Conservation (phyloP, 2,797 vertebrate genomes). For the Syncerus caffer region DNA sequence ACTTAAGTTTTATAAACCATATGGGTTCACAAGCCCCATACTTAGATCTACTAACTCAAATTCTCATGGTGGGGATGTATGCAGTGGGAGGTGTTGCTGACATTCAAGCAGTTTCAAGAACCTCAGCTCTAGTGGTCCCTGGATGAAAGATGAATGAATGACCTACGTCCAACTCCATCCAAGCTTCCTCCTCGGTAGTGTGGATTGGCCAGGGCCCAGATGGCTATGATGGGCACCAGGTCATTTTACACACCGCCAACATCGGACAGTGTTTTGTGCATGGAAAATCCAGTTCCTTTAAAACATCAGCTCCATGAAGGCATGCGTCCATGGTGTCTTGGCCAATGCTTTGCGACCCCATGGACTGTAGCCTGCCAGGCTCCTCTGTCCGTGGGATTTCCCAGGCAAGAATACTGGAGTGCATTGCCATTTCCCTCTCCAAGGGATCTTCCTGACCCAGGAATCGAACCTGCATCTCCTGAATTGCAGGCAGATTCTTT, state of each 20-base stretch:
- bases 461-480: background rate
- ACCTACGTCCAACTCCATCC: background rate
- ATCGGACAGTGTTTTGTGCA: background rate
- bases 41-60: background rate
- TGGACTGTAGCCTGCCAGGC: background rate
- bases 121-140: background rate
- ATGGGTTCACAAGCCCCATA: background rate
- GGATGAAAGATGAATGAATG: background rate
- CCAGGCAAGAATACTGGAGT: background rate
- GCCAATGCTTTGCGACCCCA: background rate
- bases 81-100: background rate
- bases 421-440: background rate
- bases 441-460: background rate
- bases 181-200: background rate
- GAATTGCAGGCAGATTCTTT: background rate
- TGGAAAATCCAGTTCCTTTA: background rate
- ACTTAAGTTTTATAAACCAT: background rate
- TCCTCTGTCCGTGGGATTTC: background rate
- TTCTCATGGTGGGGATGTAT: background rate
- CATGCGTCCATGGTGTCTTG: accelerated
- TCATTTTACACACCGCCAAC: background rate
- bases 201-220: background rate
- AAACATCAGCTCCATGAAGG: background rate
- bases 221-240: background rate
- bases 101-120: background rate